These are phyloP conservation scores for Sporophila hypoxantha DNA, from an alignment of 2,113 vertebrate species.

Conservation along the genomic window DNA sequence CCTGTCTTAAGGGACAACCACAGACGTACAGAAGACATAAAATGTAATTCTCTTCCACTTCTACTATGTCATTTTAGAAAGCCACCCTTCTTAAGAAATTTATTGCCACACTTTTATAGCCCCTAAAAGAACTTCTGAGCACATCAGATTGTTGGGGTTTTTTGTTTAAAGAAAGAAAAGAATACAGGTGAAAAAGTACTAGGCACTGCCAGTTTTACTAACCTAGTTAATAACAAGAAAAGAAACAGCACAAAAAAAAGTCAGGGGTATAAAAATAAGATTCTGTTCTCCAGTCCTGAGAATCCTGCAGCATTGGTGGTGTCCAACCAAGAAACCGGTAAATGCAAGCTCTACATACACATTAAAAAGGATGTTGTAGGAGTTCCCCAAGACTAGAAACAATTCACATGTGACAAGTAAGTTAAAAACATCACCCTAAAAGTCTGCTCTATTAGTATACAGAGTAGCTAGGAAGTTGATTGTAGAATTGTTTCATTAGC, in stretches of 20 bases:
- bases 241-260: slow-evolving; percentile 19
- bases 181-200: slow-evolving; percentile 18
- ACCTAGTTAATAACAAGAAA: slow-evolving; percentile 25
- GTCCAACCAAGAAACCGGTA: slow-evolving; percentile 24
- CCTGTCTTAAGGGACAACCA: slow-evolving; percentile 22
- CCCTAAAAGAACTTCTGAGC: not conserved
- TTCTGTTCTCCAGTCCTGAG: not conserved
- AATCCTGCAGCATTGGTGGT: not conserved
- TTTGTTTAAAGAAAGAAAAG: slow-evolving; percentile 25
- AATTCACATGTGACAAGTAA: not conserved
- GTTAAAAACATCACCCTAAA: slow-evolving; percentile 11
- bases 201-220: slow-evolving; percentile 18
- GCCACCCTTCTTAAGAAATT: slow-evolving; percentile 6
- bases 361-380: slow-evolving; percentile 9
- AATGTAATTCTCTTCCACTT: not conserved
- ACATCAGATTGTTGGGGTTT: not conserved
- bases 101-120: not conserved
- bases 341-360: not conserved
- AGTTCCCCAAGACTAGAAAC: slow-evolving; percentile 8
- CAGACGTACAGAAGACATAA: not conserved
- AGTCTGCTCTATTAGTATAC: not conserved
- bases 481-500: slow-evolving; percentile 15
- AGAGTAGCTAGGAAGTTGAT: not conserved
- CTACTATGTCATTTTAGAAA: slow-evolving; percentile 18
- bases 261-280: slow-evolving; percentile 24